Evolutionary conservation across 35 echinoderm and acorn worm species (phyloP).

Genomic region (Strongylocentrotus purpuratus): DNA sequence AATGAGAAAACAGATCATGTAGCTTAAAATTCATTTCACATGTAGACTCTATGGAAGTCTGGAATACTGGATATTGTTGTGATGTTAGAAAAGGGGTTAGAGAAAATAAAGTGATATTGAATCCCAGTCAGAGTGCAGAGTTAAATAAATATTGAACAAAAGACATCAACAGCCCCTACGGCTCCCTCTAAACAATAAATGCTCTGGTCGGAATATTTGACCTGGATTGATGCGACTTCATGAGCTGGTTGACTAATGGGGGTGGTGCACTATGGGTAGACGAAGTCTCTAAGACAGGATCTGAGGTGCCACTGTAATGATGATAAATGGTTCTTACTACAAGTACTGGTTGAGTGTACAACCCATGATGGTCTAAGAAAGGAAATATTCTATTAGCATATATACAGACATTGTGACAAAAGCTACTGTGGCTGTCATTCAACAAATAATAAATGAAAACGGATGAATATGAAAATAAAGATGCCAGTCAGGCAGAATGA

Average conservation of each 20-base stretch:
- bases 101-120: background rate
- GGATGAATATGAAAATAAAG: background rate
- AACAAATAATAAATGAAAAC: background rate
- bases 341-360: background rate
- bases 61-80: background rate
- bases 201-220: background rate
- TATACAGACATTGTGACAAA: background rate
- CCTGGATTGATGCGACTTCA: slow-evolving; percentile 8
- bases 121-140: background rate
- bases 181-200: background rate
- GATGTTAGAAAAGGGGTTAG: background rate
- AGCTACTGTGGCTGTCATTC: background rate
- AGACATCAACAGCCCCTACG: background rate
- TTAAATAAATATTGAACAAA: slow-evolving; percentile 6
- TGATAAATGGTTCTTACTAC: background rate
- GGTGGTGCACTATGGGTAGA: background rate
- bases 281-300: background rate
- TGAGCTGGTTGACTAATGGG: background rate
- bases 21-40: background rate
- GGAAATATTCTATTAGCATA: background rate
- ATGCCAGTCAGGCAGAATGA: background rate
- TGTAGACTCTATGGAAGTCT: background rate
- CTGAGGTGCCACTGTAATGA: background rate
- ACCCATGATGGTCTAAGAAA: background rate
- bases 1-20: too few relatives aligned